phyloP scores from a whole-genome alignment of 2,797 vertebrate genomes.

The Halcyon badia region DNA sequence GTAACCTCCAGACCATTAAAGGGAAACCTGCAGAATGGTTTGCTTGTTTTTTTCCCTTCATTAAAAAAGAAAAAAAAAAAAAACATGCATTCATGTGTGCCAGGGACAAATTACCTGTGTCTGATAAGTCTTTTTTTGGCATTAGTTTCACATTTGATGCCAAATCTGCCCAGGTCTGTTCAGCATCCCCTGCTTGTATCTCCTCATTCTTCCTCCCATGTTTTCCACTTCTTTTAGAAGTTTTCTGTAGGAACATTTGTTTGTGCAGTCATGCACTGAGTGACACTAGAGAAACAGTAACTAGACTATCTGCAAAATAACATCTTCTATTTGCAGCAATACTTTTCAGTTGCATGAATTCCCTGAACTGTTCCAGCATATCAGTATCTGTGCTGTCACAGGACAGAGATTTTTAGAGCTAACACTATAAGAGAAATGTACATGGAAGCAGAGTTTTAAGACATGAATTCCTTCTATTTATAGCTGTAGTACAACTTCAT shows the following conservation, averaged over 20 bases:
- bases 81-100: not conserved
- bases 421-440: not conserved
- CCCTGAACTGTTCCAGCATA: not conserved
- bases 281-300: not conserved
- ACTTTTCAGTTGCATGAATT: not conserved
- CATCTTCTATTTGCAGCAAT: not conserved
- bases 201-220: not conserved
- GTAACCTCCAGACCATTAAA: not conserved
- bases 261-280: not conserved
- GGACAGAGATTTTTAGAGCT: not conserved
- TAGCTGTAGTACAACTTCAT: not conserved
- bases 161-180: not conserved
- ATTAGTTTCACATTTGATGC: not conserved
- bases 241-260: not conserved
- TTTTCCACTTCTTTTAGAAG: not conserved
- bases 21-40: rapidly evolving
- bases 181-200: not conserved
- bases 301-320: not conserved
- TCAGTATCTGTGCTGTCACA: not conserved
- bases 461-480: not conserved
- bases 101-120: not conserved
- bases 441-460: not conserved
- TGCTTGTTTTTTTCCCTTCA: not conserved
- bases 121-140: not conserved
- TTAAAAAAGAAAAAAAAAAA: not conserved